These are phyloP conservation scores for Callorhinus ursinus DNA, from an alignment of 2,113 vertebrate genomes.

Conservation along the genomic window DNA sequence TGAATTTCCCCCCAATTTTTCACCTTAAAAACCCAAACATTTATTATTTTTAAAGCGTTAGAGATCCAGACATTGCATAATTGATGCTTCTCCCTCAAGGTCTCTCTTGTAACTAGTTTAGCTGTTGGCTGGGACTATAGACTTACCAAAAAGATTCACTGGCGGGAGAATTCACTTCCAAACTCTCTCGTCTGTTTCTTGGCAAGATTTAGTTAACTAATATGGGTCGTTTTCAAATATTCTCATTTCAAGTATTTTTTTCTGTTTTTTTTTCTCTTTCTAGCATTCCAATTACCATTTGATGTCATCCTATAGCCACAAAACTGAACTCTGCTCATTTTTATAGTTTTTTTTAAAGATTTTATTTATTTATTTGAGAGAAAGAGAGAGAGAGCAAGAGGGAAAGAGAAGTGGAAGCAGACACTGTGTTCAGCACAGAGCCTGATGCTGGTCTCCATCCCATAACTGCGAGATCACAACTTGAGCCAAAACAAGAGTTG, in stretches of 20 bases:
- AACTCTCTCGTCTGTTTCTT: not conserved
- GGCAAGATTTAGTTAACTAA: not conserved
- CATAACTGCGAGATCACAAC: not conserved
- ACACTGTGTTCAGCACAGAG: accelerated
- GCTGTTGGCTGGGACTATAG: not conserved
- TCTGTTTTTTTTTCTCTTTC: not conserved
- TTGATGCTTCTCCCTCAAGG: not conserved
- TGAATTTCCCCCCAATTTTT: not conserved
- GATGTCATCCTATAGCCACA: not conserved
- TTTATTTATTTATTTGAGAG: not conserved
- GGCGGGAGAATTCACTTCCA: not conserved
- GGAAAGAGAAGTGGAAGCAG: not conserved
- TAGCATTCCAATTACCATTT: not conserved
- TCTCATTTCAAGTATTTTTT: not conserved
- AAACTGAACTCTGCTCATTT: not conserved
- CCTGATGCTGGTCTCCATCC: not conserved
- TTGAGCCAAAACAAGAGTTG: not conserved
- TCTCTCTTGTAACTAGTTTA: not conserved
- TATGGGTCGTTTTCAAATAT: not conserved
- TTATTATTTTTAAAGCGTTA: not conserved
- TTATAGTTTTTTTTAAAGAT: not conserved
- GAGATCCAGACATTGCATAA: not conserved
- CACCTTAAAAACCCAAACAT: not conserved
- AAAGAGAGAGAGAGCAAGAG: not conserved
- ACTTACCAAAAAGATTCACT: not conserved